phyloP scores from a whole-genome alignment of 2,113 vertebrate genomes.

The Pluvianellus socialis region DNA sequence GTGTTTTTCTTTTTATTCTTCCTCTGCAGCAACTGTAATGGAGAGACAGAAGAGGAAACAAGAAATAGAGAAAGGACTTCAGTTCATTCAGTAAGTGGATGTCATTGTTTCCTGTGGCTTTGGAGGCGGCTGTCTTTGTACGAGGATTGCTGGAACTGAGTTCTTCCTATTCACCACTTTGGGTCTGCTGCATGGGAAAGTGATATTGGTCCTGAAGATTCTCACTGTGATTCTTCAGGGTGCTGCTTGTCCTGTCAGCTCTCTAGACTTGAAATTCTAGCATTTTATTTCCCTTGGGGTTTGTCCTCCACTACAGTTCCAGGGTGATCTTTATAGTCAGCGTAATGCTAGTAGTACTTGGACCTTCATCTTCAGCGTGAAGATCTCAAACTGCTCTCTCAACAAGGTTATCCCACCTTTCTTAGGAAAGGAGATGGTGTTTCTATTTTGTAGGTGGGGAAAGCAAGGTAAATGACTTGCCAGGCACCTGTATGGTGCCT shows the following conservation, averaged over 20 bases:
- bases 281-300: neutral
- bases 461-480: neutral
- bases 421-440: neutral
- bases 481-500: neutral
- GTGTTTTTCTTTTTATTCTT: neutral
- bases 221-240: neutral
- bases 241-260: neutral
- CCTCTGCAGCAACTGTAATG: conserved; percentile 74
- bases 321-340: neutral
- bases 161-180: neutral
- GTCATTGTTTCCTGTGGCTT: neutral
- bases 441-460: neutral
- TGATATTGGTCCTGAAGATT: neutral
- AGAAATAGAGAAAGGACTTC: conserved; percentile 88
- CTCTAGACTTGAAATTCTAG: neutral
- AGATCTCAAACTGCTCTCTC: neutral
- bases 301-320: neutral
- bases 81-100: conserved; percentile 89
- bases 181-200: neutral
- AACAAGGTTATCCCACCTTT: neutral
- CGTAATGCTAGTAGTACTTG: neutral
- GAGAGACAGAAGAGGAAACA: conserved; percentile 86
- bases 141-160: neutral
- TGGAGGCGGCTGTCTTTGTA: neutral
- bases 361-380: neutral